phyloP scores from a whole-genome alignment of 2,797 vertebrate genomes.

The Xiphorhynchus erythropygius region DNA sequence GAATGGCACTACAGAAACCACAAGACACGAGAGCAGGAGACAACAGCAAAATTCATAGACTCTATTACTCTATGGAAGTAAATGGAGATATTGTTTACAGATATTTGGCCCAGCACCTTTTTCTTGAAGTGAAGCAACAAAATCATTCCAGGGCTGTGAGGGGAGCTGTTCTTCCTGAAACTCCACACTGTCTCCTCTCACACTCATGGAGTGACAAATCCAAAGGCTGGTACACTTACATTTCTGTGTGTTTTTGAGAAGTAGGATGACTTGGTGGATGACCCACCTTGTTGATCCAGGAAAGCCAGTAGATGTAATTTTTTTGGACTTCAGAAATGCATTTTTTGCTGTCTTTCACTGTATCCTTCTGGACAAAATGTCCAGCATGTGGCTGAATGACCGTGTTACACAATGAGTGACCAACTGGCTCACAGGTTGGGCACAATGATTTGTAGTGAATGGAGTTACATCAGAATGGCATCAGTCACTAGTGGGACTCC shows the following conservation, averaged over 20 bases:
- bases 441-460: background rate
- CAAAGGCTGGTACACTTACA: background rate
- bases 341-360: background rate
- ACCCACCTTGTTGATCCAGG: background rate
- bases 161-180: background rate
- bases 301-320: background rate
- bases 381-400: background rate
- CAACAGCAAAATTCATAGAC: background rate
- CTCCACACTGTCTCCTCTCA: background rate
- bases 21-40: background rate
- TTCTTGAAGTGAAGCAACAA: background rate
- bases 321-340: background rate
- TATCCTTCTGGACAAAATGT: background rate
- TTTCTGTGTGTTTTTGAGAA: background rate
- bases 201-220: background rate
- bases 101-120: background rate
- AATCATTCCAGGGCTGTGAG: background rate
- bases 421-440: fast-evolving
- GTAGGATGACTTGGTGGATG: background rate
- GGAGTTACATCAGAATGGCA: background rate
- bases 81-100: background rate
- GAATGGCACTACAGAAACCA: background rate
- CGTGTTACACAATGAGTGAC: too few relatives aligned
- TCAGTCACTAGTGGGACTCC: background rate
- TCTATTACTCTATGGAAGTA: background rate